Base-by-base conservation (phyloP, 2,888 invertebrate species). In the Dascillus cervinus region DNA sequence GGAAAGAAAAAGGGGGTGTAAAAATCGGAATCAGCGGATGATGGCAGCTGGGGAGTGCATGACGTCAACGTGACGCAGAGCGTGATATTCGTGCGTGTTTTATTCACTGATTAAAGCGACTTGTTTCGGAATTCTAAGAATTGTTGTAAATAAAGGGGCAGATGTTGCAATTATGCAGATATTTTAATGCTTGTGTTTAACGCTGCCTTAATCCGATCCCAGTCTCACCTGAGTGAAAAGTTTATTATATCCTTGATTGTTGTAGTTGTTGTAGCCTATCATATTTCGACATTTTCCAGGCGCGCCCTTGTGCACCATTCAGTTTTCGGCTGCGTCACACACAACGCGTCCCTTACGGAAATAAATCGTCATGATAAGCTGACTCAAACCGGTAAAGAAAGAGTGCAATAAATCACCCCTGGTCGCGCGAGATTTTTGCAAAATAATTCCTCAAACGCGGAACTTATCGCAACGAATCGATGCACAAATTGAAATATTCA, bases 241-340 rank as follows among this genome's bases (percentile, higher is more conserved):
- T 73, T 83, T 84, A 73, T 83, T 83, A 74, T 83, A 83, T 62
- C 82, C 83, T 61, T 80, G 75, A 50, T 64, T 63, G 65, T 74
- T 77, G 65, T 76, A 77, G 70, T 73, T 79, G 70, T 75, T 79
- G 72, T 82, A 82, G 55, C 79, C 79, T 72, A 82, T 82, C 77
- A 81, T 82, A 68, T 68, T 77, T 69, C 74, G 74, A 65, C 77
- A 76, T 75, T 70, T 68, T 60, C 56, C 52, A 50, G 60, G 65
- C 43, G 62, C 63, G 50, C 66, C 67, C 41, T 52, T 51, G 46
- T 58, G 55, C 52, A 58, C 58, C 57, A 55, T 56, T 43, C 49
- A 54, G 40, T 37, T 44, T 43, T 42, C 44, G 35, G 40, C 39
- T 37, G 32, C 38, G 32, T 34, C 17, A 6, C 8, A 17, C 17